Percentiles rank a stretch among this genome's conserved stretches.
These are phyloP conservation scores for Pandemis cinnamomeana DNA, from an alignment of 2,888 invertebrate genomes.

Conservation along the genomic window DNA sequence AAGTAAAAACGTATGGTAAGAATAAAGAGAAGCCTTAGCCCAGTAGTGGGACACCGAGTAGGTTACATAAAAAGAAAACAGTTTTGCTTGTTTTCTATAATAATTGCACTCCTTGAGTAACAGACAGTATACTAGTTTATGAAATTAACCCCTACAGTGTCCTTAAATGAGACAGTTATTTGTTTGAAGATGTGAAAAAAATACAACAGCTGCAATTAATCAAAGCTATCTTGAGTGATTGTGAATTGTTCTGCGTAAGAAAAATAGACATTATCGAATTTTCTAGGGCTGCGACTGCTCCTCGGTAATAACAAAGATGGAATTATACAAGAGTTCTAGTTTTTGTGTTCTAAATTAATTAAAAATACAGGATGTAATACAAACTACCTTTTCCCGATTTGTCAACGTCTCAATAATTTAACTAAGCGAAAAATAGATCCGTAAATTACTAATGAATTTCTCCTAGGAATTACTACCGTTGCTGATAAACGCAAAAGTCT, in stretches of 20 bases:
- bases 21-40: too few species aligned
- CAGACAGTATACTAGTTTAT: neutral
- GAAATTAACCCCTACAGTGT: neutral
- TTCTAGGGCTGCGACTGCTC: neutral
- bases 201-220: slow-evolving; percentile 7
- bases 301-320: neutral
- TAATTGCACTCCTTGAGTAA: neutral
- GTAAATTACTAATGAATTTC: too few species aligned
- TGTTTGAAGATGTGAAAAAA: slow-evolving; percentile 4
- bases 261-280: slow-evolving; percentile 12
- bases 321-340: neutral
- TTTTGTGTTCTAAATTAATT: too few species aligned
- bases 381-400: too few species aligned
- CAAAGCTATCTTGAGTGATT: neutral
- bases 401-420: too few species aligned
- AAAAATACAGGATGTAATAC: too few species aligned
- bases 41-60: too few species aligned
- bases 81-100: neutral
- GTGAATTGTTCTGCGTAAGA: neutral
- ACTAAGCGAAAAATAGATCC: too few species aligned
- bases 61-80: too few species aligned
- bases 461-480: too few species aligned
- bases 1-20: too few species aligned
- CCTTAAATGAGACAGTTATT: neutral
- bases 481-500: neutral